Base-by-base conservation (phyloP, 2,797 vertebrate species). In the Periophthalmus magnuspinnatus region DNA sequence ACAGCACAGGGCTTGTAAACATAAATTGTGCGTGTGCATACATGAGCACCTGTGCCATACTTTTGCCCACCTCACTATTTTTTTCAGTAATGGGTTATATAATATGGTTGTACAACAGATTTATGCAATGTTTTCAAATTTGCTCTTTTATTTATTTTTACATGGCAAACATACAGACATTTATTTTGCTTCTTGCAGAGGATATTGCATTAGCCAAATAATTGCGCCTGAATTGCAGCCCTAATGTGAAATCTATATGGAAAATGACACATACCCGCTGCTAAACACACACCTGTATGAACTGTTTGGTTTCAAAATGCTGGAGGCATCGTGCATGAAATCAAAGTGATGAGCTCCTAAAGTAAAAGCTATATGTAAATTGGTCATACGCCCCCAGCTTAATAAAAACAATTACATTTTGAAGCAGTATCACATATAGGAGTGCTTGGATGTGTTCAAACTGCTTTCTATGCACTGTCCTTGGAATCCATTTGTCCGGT, bases 401-500 rank as follows among this genome's bases (percentile, higher is more conserved):
- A 10, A 34, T 36, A 21, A 60, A 45, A 19, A 60, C 58, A 36
- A 34, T 60, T n/a, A 61, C n/a, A 41, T 11, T 60, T 41, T 38
- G 19, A 60, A 59, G 9, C 28, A 61, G 32, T 22, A 0, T 13
- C 22, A 61, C 13, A 11, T 59, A 59, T 3, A 32, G 3, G 32
- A 16, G 19, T 5, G 57, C 32, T 11, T 19, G 32, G 59, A 19
- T 41, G 59, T 61, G 6, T 38, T 48, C 22, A 10, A 17, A 24
- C 16, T 9, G 62, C 13, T 5, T 61, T 48, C 13, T 21, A 9
- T 52, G 45, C 0, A 7, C 28, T 48, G 65, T 57, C 45, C 68
- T 72, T 60, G 62, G 6, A 67, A 22, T 68, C 28, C 64, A 41
- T 28, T 19, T 33, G n/a, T 16, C 24, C 8, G 6, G 69, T 47